Evolutionary conservation across 2,113 vertebrate genomes (phyloP).

Genomic region (Oncorhynchus kisutch): DNA sequence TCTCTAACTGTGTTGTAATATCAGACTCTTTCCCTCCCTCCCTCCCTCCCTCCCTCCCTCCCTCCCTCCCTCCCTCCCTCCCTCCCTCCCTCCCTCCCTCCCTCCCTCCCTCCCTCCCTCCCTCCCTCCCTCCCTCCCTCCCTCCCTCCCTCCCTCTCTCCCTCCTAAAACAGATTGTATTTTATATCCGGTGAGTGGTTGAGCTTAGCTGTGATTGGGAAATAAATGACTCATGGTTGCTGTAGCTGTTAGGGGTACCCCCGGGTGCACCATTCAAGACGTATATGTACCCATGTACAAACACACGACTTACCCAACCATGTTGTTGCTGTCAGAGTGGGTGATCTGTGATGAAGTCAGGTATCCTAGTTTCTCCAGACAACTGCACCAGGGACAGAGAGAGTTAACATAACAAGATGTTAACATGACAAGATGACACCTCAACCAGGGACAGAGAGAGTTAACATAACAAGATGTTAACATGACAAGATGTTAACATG

Average conservation of each 20-base stretch:
- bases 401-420: too few species aligned
- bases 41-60: too few species aligned
- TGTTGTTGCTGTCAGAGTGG: not conserved
- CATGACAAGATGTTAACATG: too few species aligned
- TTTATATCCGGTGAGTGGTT: not conserved
- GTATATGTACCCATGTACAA: not conserved
- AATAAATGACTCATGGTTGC: not conserved
- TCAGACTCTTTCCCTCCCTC: not conserved
- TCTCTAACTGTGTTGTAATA: not conserved
- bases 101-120: not conserved
- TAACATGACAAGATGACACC: too few species aligned
- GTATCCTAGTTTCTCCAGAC: not conserved
- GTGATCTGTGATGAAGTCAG: not conserved
- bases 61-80: too few species aligned
- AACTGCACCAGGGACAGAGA: not conserved
- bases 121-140: not conserved
- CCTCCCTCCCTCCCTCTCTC: not conserved
- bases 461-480: too few species aligned
- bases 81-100: too few species aligned
- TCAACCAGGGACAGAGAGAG: too few species aligned
- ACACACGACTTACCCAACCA: conserved; percentile 1
- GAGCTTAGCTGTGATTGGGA: not conserved
- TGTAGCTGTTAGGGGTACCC: not conserved
- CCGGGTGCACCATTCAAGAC: not conserved
- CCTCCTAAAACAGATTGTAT: not conserved